Evolutionary conservation across 2,888 invertebrate species (phyloP).

Genomic region (Epirrhoe alternata): DNA sequence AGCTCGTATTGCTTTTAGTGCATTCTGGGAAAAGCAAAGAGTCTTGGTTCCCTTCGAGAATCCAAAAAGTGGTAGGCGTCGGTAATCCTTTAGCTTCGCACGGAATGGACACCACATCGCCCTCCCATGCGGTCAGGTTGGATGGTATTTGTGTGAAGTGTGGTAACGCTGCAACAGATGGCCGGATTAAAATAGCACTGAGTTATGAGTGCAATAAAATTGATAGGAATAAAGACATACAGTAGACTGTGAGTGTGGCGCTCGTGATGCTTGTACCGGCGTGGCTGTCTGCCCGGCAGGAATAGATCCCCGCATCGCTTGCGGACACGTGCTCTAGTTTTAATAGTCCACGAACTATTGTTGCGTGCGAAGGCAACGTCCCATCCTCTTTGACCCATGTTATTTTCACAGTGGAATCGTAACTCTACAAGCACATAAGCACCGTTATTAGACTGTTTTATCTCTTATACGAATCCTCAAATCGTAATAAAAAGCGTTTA

Average conservation of each 20-base stretch:
- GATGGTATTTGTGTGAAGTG: conserved; percentile 93
- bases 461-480: not conserved
- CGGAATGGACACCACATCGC: conserved; percentile 94
- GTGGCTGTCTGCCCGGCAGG: conserved; percentile 95
- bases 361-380: conserved; percentile 72
- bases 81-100: conserved; percentile 97
- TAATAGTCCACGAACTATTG: conserved; percentile 80
- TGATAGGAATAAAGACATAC: conserved; percentile 87
- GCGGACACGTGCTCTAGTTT: conserved; percentile 93
- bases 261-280: conserved; percentile 95
- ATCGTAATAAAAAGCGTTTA: conserved; percentile 44
- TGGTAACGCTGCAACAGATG: conserved; percentile 92
- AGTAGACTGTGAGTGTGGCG: conserved; percentile 95
- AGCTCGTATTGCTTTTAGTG: conserved; percentile 78
- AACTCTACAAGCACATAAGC: conserved; percentile 67
- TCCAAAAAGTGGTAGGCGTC: conserved; percentile 97
- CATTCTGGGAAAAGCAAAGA: conserved; percentile 83
- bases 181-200: conserved; percentile 73
- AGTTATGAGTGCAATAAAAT: conserved; percentile 78
- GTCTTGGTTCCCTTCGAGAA: conserved; percentile 94
- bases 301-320: conserved; percentile 95
- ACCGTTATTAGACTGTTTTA: conserved; percentile 8
- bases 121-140: conserved; percentile 94
- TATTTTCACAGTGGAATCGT: conserved; percentile 78
- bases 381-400: conserved; percentile 81